Base-by-base conservation (phyloP, 2,797 vertebrate species). In the Sarcoramphus papa region DNA sequence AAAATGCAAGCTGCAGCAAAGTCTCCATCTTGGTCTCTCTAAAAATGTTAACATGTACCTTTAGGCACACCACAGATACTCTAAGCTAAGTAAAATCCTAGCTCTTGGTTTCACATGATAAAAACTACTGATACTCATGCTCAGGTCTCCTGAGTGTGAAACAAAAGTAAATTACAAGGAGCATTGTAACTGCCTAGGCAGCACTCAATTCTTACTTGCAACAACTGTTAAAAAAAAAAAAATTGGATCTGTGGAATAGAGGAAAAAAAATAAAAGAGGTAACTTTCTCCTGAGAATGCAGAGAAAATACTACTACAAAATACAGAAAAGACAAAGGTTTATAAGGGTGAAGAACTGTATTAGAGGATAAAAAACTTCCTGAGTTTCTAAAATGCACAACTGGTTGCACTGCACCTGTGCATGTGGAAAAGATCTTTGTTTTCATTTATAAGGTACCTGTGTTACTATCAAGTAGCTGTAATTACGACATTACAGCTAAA, bases 81-180 rank as follows among this genome's bases (percentile, higher is more conserved):
- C 18, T 56, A 90, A 95, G 57, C 41, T 91, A 72, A 95, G 47
- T 59, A 60, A 69, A 95, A 90, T 86, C 48, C 51, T 47, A 67
- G 27, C n/a, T 82, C 31, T 78, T 54, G 37, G 13, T 89, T 96
- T 96, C 79, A 78, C 27, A 27, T 27, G 21, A 87, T 90, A 41
- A 73, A 96, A 97, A 56, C 43, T 51, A 51, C 62, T 74, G 63
- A 84, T 45, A 54, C 28, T 60, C 15, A n/a, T 40, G 30, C 28
- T 90, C 35, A 78, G 24, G 14, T 85, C 64, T 95, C 77, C 48
- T 75, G 69, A 91, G 70, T 53, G 48, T 25, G 59, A 93, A 88
- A 89, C 45, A 30, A 74, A 95, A 97, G 30, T 59, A 90, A 93
- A 85, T 85, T 93, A 67, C 53, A 91, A n/a, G 18, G 8, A 74